These are phyloP conservation scores for Noctua janthina DNA, from an alignment of 2,888 invertebrate genomes.

Conservation along the genomic window DNA sequence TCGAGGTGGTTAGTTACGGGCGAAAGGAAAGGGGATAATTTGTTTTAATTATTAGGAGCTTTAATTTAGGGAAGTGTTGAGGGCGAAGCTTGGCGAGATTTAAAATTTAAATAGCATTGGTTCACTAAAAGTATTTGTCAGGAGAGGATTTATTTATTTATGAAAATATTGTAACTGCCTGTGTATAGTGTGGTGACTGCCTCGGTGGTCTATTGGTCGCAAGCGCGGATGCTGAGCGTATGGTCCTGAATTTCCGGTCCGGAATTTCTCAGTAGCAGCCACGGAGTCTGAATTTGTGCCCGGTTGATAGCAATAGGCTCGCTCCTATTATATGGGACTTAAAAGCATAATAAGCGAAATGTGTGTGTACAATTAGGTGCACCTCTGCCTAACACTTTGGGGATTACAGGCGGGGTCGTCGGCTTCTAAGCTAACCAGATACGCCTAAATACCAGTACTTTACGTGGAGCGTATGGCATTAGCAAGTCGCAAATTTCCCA, in stretches of 20 bases:
- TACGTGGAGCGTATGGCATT: background rate
- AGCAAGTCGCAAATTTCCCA: background rate
- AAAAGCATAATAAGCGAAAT: background rate
- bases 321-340: background rate
- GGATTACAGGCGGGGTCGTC: background rate
- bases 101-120: background rate
- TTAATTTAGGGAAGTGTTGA: background rate
- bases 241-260: background rate
- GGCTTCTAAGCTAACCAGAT: background rate
- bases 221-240: background rate
- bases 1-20: conserved; percentile 1
- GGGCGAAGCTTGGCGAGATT: background rate
- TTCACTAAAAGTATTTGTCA: background rate
- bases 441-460: background rate
- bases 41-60: conserved; percentile 20
- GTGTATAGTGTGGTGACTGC: background rate
- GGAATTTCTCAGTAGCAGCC: background rate
- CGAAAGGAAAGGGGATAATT: conserved; percentile 22
- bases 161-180: background rate
- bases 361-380: background rate
- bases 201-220: background rate
- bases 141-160: background rate
- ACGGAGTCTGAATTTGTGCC: background rate
- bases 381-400: background rate
- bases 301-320: background rate